Base-by-base conservation (phyloP, 2,113 vertebrate genomes). In the Condylura cristata region DNA sequence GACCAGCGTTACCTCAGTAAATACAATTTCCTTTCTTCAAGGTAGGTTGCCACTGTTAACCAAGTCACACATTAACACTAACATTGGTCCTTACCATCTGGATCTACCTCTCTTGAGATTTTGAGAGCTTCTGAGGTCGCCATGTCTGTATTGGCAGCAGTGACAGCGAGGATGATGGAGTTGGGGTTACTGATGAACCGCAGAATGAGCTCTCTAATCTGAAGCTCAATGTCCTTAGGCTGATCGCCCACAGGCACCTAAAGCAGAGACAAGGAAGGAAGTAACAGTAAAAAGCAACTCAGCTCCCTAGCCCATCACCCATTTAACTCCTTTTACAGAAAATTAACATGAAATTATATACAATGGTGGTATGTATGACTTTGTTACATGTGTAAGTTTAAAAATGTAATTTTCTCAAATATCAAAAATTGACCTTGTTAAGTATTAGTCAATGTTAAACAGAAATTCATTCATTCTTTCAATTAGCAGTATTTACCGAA, bases 111-210 rank as follows among this genome's bases (percentile, higher is more conserved):
- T 1, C 99, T 98, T 22, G 99, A 99, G 91, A 99, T 99, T 98
- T 99, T 99, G 32, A 99, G 99, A 1, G 99, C 99, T 97, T 99
- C 99, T 2, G 99, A 99, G 10, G 99, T 99, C 6, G 99, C 99
- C 99, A 99, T 99, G 97, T 99, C 99, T 44, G 99, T 99, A 96
- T 99, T 99, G 84, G 99, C 99, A 74, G 99, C 99, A 3, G 99
- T 99, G 93, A 99, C 99, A 30, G 99, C 99, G 63, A 99, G 97
- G 96, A 99, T 99, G 95, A 99, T 99, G 95, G 99, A 99, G 98
- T 99, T 99, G 34, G 99, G 99, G 95, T 99, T 99, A 91, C 99
- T 98, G 98, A 99, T 99, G 98, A 99, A 99, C 44, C 99, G 99
- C 63, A 99, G 97, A 91, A 99, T 99, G 89, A 99, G 98, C 79